Base-by-base conservation (phyloP, 2,888 invertebrate species). In the Leptopilina drosophilae region DNA sequence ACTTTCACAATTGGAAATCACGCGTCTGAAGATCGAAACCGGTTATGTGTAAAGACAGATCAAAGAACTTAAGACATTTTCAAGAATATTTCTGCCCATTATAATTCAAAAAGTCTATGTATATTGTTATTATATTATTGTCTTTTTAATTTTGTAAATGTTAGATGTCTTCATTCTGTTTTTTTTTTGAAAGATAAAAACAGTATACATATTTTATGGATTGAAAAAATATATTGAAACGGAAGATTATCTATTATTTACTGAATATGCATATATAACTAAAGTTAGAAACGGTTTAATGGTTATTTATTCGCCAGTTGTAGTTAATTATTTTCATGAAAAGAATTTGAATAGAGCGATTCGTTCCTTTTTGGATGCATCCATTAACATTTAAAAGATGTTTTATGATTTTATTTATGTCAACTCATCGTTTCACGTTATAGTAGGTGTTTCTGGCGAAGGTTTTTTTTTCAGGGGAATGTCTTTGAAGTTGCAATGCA, bases 1-100 rank as follows among this genome's bases (percentile, higher is more conserved):
- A 80, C 82, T 82, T 82, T 82, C 82, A 80, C 82, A 80, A 78
- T 78, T 78, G 82, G 77, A 79, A 82, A 79, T 77, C 80, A 77
- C 82, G 76, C 75, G 77, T 69, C 76, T 49, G 75, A 80, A 76
- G 67, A 62, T 76, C 77, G 65, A 77, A 79, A 81, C 77, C 81
- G 77, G 81, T 81, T 81, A 76, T 76, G 42, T 76, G 79, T 78
- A 42, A 65, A 64, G 33, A 76, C 33, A 46, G 64, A 26, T 53
- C 77, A 65, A 46, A 11, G 53, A 65, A 15, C 78, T 78, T 56
- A 65, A 76, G 76, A 78, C 76, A 76, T 79, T 75, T 78, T 53
- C 79, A 62, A 64, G 59, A 64, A 79, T 79, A 56, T 76, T 64
- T 56, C 46, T 49, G 12, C 7, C 6, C 20, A 64, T 75, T 76